A percentile compares a stretch with the other conserved stretches of the same genome.
Conservation (phyloP, 2,888 invertebrate species). For the Drosophila buzzatii region DNA sequence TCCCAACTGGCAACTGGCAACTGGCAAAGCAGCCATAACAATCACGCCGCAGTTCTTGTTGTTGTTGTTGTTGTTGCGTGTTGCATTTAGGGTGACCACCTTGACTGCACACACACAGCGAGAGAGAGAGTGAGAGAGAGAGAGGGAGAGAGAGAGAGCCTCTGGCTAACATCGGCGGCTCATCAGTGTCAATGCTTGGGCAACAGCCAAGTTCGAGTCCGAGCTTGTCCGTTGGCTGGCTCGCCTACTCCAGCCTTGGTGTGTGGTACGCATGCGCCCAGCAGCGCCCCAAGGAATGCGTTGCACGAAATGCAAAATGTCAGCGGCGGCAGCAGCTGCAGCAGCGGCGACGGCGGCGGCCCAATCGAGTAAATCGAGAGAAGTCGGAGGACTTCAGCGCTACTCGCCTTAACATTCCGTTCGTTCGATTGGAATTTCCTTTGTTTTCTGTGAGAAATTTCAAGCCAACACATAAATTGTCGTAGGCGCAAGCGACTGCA, state of each 20-base stretch:
- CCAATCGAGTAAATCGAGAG: slow-evolving; percentile 30
- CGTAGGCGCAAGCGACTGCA: slow-evolving; percentile 66
- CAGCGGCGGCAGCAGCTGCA: slow-evolving; percentile 68
- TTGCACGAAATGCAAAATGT: slow-evolving; percentile 84
- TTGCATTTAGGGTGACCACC: slow-evolving; percentile 80
- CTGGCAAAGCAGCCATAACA: slow-evolving; percentile 78
- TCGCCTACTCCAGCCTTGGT: slow-evolving; percentile 64
- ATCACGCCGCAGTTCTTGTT: slow-evolving; percentile 71
- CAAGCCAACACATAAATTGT: slow-evolving; percentile 78
- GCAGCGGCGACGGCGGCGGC: slow-evolving; percentile 3
- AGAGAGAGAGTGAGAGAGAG: slow-evolving; percentile 1
- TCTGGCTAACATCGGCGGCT: slow-evolving; percentile 66
- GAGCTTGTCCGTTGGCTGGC: slow-evolving; percentile 13
- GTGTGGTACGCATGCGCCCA: slow-evolving; percentile 79
- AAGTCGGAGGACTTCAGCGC: slow-evolving; percentile 12
- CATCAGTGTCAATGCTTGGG: slow-evolving; percentile 79
- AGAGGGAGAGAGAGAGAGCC: slow-evolving; percentile 37
- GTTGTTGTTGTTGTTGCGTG: slow-evolving; percentile 63
- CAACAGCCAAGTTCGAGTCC: slow-evolving; percentile 16
- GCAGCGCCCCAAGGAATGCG: slow-evolving; percentile 83
- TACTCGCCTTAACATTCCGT: slow-evolving; percentile 75
- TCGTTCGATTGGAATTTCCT: slow-evolving; percentile 80
- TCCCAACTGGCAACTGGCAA: slow-evolving; percentile 52
- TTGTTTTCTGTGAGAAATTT: slow-evolving; percentile 83
- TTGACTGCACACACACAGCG: slow-evolving; percentile 55